phyloP scores from a whole-genome alignment of 2,888 invertebrate species.

The Andrena bucephala region DNA sequence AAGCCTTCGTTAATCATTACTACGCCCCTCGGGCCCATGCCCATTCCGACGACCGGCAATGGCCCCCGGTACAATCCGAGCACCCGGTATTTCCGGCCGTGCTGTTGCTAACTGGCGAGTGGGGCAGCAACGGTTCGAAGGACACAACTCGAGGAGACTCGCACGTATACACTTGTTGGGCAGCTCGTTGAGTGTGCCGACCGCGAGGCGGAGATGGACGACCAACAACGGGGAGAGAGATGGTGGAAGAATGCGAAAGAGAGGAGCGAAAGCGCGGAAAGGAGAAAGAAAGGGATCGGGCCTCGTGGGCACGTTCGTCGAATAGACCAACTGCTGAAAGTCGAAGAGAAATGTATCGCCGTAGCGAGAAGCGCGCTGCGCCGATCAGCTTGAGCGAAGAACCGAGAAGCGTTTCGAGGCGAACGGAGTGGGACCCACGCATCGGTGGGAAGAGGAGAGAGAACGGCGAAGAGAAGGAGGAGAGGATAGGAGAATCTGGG shows the following conservation, averaged over 20 bases:
- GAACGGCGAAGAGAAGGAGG: slow-evolving; percentile 52
- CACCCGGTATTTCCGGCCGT: slow-evolving; percentile 81
- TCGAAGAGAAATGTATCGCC: slow-evolving; percentile 64
- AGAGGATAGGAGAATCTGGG: slow-evolving; percentile 76
- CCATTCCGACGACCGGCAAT: slow-evolving; percentile 40
- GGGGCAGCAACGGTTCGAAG: slow-evolving; percentile 74
- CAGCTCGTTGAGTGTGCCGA: neutral
- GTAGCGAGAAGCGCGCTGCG: slow-evolving; percentile 40
- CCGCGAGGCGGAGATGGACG: slow-evolving; percentile 14
- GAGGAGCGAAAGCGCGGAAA: slow-evolving; percentile 20
- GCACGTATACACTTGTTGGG: slow-evolving; percentile 10
- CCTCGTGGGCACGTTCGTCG: neutral
- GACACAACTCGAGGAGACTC: slow-evolving; percentile 65
- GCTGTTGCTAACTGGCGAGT: slow-evolving; percentile 76
- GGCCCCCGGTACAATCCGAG: slow-evolving; percentile 63
- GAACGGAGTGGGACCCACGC: neutral
- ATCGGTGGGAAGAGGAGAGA: slow-evolving; percentile 18
- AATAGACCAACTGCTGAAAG: slow-evolving; percentile 49
- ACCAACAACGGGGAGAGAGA: neutral
- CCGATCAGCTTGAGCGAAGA: slow-evolving; percentile 13
- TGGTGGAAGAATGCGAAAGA: slow-evolving; percentile 43
- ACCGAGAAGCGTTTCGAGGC: slow-evolving; percentile 14
- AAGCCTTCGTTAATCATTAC: slow-evolving; percentile 41
- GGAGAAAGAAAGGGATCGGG: slow-evolving; percentile 19
- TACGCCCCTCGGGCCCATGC: slow-evolving; percentile 42